Evolutionary conservation across 2,113 vertebrate genomes (phyloP).

Genomic region (Geothlypis trichas): DNA sequence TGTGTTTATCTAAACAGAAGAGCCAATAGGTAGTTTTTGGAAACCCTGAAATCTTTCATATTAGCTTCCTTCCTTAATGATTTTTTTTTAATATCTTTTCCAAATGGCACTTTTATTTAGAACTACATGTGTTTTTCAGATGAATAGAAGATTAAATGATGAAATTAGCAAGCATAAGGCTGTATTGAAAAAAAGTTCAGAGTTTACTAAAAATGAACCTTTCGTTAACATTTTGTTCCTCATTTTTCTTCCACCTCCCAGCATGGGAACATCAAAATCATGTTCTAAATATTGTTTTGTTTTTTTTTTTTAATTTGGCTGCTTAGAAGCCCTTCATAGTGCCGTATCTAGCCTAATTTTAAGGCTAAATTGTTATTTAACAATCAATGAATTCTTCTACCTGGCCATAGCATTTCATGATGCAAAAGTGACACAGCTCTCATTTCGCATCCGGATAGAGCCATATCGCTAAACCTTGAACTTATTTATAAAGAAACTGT

Average conservation of each 20-base stretch:
- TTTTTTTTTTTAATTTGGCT: neutral
- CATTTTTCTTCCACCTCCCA: neutral
- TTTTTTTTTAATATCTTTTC: neutral
- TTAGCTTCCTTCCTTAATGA: neutral
- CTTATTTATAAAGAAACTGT: neutral
- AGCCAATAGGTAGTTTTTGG: neutral
- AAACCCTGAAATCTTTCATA: neutral
- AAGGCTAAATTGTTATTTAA: neutral
- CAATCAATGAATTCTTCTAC: neutral
- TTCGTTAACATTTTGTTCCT: neutral
- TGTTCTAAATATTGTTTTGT: neutral
- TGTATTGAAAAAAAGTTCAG: neutral
- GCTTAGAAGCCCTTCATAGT: neutral
- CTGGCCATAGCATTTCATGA: neutral
- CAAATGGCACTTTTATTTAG: neutral
- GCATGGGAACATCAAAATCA: neutral
- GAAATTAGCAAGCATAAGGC: neutral
- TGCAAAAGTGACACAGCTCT: neutral
- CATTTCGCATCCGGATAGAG: neutral
- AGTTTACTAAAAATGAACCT: neutral
- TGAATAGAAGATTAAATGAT: neutral
- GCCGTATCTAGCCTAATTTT: neutral
- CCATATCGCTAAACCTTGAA: neutral
- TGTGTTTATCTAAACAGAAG: neutral
- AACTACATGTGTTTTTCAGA: neutral